Conservation (phyloP, 2,797 vertebrate genomes). For the Mormyrus proboscirostris region DNA sequence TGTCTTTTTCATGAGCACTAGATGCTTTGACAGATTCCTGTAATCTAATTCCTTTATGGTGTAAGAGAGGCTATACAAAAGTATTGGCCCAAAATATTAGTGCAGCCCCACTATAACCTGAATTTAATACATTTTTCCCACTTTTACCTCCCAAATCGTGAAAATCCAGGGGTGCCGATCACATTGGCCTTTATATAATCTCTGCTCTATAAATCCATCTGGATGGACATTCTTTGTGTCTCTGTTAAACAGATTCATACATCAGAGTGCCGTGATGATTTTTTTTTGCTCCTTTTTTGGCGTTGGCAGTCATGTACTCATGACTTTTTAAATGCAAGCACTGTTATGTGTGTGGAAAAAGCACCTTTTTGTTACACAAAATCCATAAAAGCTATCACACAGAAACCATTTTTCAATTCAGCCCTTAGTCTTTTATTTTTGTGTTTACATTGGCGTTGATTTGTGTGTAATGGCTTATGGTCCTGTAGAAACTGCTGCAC, state of each 20-base stretch:
- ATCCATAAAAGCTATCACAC: neutral
- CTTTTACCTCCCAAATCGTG: neutral
- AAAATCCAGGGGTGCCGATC: neutral
- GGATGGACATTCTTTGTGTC: neutral
- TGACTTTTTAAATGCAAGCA: neutral
- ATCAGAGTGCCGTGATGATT: neutral
- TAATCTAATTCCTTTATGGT: neutral
- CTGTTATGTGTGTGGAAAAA: neutral
- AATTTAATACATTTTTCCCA: neutral
- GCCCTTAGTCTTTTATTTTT: neutral
- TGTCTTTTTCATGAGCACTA: neutral
- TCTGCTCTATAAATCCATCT: neutral
- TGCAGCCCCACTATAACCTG: neutral
- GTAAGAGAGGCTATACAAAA: neutral
- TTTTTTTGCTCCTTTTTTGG: neutral
- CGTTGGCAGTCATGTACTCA: neutral
- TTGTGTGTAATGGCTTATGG: neutral
- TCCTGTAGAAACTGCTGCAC: neutral
- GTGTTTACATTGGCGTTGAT: neutral
- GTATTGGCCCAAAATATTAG: neutral
- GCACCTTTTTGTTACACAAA: neutral
- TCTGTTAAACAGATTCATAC: neutral
- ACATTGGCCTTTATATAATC: neutral
- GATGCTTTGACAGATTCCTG: neutral
- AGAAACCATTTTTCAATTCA: neutral